phyloP scores from a whole-genome alignment of 2,797 vertebrate genomes.

The Mus minutoides region DNA sequence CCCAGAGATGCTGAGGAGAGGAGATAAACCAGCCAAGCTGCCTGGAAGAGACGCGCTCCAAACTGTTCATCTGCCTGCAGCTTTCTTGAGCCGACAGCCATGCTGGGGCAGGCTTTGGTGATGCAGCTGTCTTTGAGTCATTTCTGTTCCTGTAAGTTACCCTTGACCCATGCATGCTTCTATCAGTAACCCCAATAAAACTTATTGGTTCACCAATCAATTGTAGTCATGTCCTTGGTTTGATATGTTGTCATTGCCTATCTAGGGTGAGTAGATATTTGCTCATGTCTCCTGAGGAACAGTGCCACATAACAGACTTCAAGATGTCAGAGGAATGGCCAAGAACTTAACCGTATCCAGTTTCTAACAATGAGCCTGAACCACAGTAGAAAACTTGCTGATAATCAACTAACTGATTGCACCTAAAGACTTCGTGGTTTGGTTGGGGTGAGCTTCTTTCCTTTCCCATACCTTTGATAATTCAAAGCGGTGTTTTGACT shows the following conservation, averaged over 20 bases:
- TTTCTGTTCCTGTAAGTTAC: background rate
- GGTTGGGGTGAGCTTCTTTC: background rate
- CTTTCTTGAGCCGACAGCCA: background rate
- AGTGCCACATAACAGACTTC: background rate
- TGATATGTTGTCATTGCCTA: background rate
- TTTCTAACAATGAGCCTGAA: background rate
- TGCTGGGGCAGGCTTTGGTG: background rate
- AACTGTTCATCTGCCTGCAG: background rate
- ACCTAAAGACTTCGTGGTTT: background rate
- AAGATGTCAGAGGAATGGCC: background rate
- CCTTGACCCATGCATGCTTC: background rate
- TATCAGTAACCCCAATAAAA: background rate
- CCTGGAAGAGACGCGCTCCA: background rate
- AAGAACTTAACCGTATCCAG: background rate
- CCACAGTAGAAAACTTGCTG: background rate
- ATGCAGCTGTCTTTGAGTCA: background rate
- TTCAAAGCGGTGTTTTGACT: slow-evolving; percentile 9
- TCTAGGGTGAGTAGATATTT: background rate
- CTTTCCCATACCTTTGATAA: slow-evolving; percentile 5
- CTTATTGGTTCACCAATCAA: background rate
- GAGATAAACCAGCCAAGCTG: background rate
- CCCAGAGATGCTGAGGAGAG: background rate
- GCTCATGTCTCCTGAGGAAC: background rate
- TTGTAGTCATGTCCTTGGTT: background rate
- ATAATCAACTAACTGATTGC: background rate